A percentile compares a stretch with the other conserved stretches of the same genome.
These are phyloP conservation scores for Leptopilina drosophilae DNA, from an alignment of 2,888 invertebrate genomes.

Conservation along the genomic window DNA sequence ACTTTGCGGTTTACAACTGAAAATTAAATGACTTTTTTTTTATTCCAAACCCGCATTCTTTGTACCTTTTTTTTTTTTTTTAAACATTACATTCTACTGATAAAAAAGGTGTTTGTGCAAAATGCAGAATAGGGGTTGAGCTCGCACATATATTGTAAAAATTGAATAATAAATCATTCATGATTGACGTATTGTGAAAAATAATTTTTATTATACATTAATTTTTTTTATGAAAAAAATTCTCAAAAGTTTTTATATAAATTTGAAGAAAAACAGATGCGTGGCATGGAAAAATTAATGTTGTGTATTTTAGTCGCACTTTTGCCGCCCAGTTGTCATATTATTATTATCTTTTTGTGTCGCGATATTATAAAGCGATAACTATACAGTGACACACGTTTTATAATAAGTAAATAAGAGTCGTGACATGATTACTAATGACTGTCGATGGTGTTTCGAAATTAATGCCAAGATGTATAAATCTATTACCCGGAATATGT, in stretches of 20 bases:
- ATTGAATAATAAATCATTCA: not conserved
- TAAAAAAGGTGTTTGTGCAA: not conserved
- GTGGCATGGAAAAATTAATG: not conserved
- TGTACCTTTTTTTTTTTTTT: not conserved
- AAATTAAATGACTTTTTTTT: not conserved
- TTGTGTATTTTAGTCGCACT: slow-evolving; percentile 7
- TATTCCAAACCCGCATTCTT: not conserved
- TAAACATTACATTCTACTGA: not conserved
- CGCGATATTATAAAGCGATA: slow-evolving; percentile 29
- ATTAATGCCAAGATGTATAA: slow-evolving; percentile 34
- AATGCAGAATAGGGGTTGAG: not conserved
- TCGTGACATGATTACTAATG: slow-evolving; percentile 33
- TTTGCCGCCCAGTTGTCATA: slow-evolving; percentile 22
- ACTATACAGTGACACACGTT: slow-evolving; percentile 20
- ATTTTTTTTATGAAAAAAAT: not conserved
- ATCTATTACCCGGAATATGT: slow-evolving; percentile 10
- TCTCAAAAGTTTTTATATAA: not conserved
- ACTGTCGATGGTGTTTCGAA: slow-evolving; percentile 30
- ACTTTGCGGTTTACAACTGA: not conserved
- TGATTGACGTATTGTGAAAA: too few relatives aligned
- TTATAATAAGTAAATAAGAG: slow-evolving; percentile 35
- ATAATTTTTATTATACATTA: not conserved
- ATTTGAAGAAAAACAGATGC: slow-evolving; percentile 3
- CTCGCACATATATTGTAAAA: not conserved
- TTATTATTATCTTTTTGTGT: slow-evolving; percentile 23